Percentiles rank a stretch among this genome's conserved stretches.
phyloP scores from a whole-genome alignment of 1,140 invertebrate genomes.

The Papilio aristodemus region DNA sequence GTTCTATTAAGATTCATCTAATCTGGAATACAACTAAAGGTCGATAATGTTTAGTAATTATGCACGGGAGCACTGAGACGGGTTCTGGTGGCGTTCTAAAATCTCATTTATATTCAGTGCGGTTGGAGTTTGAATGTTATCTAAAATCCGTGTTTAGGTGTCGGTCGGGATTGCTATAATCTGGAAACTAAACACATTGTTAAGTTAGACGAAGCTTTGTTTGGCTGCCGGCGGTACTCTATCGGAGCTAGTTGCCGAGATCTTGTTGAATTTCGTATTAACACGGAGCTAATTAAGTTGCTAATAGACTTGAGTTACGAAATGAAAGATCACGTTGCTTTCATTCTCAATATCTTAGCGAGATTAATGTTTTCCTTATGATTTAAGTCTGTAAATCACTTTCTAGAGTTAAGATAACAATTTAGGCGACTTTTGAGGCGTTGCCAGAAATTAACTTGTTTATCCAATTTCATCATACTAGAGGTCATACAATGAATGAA shows the following conservation, averaged over 20 bases:
- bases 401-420: too few relatives aligned
- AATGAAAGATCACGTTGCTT: constrained; percentile 9
- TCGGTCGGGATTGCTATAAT: constrained; percentile 77
- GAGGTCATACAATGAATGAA: too few relatives aligned
- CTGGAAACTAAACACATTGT: constrained; percentile 78
- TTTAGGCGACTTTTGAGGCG: too few relatives aligned
- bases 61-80: constrained; percentile 68
- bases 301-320: constrained; percentile 10
- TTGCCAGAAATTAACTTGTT: too few relatives aligned
- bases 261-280: constrained; percentile 16
- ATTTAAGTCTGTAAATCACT: too few relatives aligned
- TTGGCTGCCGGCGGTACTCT: constrained; percentile 42
- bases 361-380: too few relatives aligned
- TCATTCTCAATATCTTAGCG: background rate
- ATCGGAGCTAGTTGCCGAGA: background rate
- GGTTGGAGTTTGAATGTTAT: constrained; percentile 78
- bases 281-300: constrained; percentile 13
- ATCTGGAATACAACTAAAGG: constrained; percentile 41
- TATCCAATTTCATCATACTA: too few relatives aligned
- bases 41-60: constrained; percentile 69
- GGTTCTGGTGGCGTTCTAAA: constrained; percentile 62
- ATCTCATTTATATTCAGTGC: constrained; percentile 80
- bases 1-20: constrained; percentile 41
- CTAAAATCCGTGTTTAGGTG: constrained; percentile 80
- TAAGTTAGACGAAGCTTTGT: constrained; percentile 58